phyloP scores from a whole-genome alignment of 2,113 vertebrate genomes.

The Myxocyprinus asiaticus region DNA sequence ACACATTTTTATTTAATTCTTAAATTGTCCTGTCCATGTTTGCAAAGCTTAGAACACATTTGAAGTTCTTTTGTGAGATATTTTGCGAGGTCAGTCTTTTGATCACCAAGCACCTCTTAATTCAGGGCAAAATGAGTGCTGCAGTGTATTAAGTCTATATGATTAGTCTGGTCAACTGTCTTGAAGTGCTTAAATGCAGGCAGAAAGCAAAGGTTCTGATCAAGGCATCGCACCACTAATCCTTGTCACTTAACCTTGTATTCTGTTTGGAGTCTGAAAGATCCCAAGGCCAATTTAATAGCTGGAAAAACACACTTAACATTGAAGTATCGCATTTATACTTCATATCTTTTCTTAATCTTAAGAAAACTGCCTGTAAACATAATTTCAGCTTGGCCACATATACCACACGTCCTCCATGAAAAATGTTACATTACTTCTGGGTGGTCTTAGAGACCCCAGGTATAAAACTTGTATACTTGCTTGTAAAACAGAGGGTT shows the following conservation, averaged over 20 bases:
- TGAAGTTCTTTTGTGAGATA: neutral
- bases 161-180: neutral
- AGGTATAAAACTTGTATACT: too few relatives aligned
- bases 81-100: neutral
- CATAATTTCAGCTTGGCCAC: too few relatives aligned
- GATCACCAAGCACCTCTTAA: neutral
- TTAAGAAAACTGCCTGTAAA: too few relatives aligned
- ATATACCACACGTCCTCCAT: too few relatives aligned
- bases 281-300: too few relatives aligned
- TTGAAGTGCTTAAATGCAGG: neutral
- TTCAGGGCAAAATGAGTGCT: neutral
- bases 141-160: neutral
- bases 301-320: too few relatives aligned
- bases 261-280: too few relatives aligned
- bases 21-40: neutral
- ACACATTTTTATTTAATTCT: neutral
- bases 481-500: too few relatives aligned
- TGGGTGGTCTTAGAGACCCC: too few relatives aligned
- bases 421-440: too few relatives aligned
- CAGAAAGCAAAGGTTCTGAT: slow-evolving; percentile 1
- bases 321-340: too few relatives aligned
- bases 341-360: too few relatives aligned
- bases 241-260: slow-evolving; percentile 8
- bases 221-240: slow-evolving; percentile 6
- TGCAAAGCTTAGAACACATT: neutral